A percentile compares a stretch with the other conserved stretches of the same genome.
These are phyloP conservation scores for Gallinago undulata DNA, from an alignment of 2,113 vertebrate species.

Conservation along the genomic window DNA sequence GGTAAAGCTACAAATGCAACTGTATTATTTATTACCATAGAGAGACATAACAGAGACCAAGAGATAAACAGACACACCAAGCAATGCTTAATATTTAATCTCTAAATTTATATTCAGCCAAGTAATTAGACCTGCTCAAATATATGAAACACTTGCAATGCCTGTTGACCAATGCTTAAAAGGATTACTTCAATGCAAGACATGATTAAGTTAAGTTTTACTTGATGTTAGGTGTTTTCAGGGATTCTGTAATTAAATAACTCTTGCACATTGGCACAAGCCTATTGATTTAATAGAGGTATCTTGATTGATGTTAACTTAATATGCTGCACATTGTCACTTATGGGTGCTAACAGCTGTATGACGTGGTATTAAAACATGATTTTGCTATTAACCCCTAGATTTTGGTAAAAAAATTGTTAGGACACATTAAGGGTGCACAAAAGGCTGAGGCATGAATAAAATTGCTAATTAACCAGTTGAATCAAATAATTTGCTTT, in stretches of 20 bases:
- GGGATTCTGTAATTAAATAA: constrained; percentile 1
- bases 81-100: neutral
- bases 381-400: neutral
- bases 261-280: neutral
- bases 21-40: neutral
- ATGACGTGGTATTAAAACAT: neutral
- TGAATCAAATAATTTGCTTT: neutral
- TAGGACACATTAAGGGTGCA: neutral
- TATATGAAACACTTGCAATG: neutral
- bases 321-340: neutral
- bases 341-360: neutral
- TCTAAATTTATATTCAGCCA: neutral
- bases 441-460: neutral
- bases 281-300: neutral
- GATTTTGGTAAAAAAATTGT: neutral
- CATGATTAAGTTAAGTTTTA: neutral
- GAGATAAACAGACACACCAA: neutral
- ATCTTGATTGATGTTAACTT: neutral
- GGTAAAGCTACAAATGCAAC: neutral
- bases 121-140: neutral
- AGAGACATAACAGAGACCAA: neutral
- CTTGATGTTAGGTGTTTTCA: neutral
- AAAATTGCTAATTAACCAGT: neutral
- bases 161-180: neutral
- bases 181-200: neutral